phyloP scores from a whole-genome alignment of 2,888 invertebrate genomes.

The Crepidodera aurea region DNA sequence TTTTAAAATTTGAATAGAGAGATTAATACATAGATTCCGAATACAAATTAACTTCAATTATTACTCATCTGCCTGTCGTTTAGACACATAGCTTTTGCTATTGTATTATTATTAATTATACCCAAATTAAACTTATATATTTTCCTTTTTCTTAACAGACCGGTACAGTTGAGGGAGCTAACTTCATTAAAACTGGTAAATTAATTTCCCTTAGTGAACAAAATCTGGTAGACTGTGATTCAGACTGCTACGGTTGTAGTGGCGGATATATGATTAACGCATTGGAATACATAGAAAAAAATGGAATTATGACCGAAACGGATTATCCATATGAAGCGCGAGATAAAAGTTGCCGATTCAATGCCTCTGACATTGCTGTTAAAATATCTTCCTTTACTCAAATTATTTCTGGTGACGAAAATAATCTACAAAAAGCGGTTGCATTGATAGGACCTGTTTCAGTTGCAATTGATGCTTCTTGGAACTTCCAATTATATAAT shows the following conservation, averaged over 20 bases:
- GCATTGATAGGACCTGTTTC: slow-evolving; percentile 41
- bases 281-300: slow-evolving; percentile 39
- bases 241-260: slow-evolving; percentile 31
- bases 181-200: slow-evolving; percentile 33
- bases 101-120: too few relatives aligned
- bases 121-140: too few relatives aligned
- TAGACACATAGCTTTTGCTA: too few relatives aligned
- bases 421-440: slow-evolving; percentile 33
- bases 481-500: slow-evolving; percentile 34
- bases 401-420: slow-evolving; percentile 29
- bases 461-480: slow-evolving; percentile 35
- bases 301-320: slow-evolving; percentile 42
- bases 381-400: not conserved
- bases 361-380: not conserved
- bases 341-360: slow-evolving; percentile 20
- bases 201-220: slow-evolving; percentile 42
- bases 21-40: too few relatives aligned
- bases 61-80: too few relatives aligned
- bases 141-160: too few relatives aligned
- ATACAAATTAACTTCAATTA: too few relatives aligned
- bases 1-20: too few relatives aligned
- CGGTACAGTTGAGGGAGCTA: slow-evolving; percentile 40
- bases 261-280: slow-evolving; percentile 37
- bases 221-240: slow-evolving; percentile 43
- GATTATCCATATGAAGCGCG: slow-evolving; percentile 42